phyloP scores from a whole-genome alignment of 2,888 invertebrate genomes.

The Pocota personata region DNA sequence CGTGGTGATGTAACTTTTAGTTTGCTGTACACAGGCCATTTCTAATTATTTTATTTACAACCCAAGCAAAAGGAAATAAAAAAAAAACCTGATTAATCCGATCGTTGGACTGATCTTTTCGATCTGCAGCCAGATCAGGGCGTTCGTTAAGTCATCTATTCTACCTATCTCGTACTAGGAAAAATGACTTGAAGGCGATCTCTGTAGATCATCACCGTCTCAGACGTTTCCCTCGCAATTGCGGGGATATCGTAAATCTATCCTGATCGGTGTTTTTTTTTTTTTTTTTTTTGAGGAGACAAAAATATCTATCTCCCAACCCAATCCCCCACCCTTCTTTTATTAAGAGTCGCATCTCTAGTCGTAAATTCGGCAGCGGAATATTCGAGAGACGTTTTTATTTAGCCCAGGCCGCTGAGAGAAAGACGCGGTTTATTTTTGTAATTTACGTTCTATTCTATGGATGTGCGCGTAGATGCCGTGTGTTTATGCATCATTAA shows the following conservation, averaged over 20 bases:
- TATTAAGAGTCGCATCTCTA: conserved; percentile 24
- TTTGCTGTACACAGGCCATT: not conserved
- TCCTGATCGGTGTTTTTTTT: conserved; percentile 16
- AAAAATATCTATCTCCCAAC: conserved; percentile 33
- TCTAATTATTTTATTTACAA: conserved; percentile 40
- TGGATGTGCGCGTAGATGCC: conserved; percentile 20
- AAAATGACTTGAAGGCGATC: not conserved
- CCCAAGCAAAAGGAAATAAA: not conserved
- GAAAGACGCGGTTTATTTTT: conserved; percentile 67
- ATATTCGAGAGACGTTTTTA: conserved; percentile 70
- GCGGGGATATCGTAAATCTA: conserved; percentile 11
- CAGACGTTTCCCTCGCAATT: conserved; percentile 1
- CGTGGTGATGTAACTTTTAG: conserved; percentile 52
- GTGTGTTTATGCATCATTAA: conserved; percentile 71
- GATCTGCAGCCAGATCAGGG: not conserved
- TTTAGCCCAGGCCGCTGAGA: conserved; percentile 68
- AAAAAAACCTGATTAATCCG: not conserved
- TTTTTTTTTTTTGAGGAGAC: conserved; percentile 15
- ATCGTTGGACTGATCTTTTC: not conserved
- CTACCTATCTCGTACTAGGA: not conserved
- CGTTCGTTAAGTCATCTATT: not conserved
- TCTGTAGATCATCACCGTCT: not conserved
- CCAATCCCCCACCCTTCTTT: not conserved
- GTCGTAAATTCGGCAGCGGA: conserved; percentile 68
- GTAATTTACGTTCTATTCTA: conserved; percentile 68